Conservation (phyloP, 2,797 vertebrate genomes). For the Okamejei kenojei region DNA sequence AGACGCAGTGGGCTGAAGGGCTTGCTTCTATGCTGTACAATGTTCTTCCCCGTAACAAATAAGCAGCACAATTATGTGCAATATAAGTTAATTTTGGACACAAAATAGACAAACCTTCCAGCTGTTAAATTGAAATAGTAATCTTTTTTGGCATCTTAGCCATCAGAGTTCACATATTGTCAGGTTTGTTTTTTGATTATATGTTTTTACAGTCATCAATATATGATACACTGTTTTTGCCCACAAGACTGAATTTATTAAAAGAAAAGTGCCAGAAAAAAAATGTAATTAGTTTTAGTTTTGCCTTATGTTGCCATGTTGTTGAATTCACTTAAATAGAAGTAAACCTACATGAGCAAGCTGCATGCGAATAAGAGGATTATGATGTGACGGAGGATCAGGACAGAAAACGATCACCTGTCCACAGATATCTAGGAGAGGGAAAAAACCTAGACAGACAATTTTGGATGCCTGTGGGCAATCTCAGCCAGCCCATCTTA, state of each 20-base stretch:
- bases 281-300: not conserved
- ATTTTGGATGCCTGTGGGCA: conserved; percentile 1
- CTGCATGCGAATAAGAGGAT: not conserved
- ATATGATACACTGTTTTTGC: not conserved
- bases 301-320: not conserved
- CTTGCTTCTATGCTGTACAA: no score
- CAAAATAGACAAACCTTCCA: not conserved
- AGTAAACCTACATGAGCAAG: conserved; percentile 6
- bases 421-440: not conserved
- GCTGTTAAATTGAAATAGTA: not conserved
- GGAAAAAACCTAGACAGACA: not conserved
- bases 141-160: not conserved
- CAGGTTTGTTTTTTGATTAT: not conserved
- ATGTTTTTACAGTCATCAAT: not conserved
- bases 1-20: no score
- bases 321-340: not conserved
- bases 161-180: not conserved
- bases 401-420: conserved; percentile 4
- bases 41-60: not conserved
- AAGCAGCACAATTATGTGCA: not conserved
- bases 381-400: not conserved
- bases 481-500: not conserved
- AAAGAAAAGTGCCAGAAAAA: not conserved
- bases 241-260: not conserved
- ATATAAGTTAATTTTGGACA: not conserved